Conservation (phyloP, 2,888 invertebrate species). For the Crematogaster levior region DNA sequence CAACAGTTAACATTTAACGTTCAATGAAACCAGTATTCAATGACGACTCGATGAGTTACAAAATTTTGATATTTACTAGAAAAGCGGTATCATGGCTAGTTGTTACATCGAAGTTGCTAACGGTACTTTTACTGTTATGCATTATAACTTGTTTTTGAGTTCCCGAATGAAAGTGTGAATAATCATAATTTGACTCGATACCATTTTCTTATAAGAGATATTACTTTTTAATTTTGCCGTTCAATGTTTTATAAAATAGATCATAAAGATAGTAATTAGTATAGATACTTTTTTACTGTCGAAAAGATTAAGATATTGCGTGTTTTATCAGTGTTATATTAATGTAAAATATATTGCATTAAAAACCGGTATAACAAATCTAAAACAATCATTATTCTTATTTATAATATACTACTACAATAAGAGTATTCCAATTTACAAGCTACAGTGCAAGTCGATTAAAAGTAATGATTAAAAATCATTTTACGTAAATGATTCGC, state of each 20-base stretch:
- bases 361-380: not conserved
- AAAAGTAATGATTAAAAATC: slow-evolving; percentile 19
- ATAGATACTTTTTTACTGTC: too few relatives aligned
- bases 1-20: not conserved
- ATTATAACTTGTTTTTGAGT: not conserved
- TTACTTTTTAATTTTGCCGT: too few relatives aligned
- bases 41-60: too few relatives aligned
- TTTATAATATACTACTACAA: slow-evolving; percentile 19
- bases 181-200: too few relatives aligned
- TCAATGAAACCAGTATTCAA: not conserved
- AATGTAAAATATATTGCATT: not conserved
- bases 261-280: too few relatives aligned
- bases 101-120: not conserved
- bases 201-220: too few relatives aligned
- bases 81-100: not conserved
- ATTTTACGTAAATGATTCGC: slow-evolving; percentile 29
- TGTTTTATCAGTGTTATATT: too few relatives aligned
- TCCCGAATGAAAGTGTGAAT: not conserved
- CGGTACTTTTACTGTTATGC: not conserved
- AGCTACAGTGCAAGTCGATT: not conserved
- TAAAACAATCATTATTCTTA: slow-evolving; percentile 42
- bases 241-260: too few relatives aligned
- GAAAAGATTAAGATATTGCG: too few relatives aligned
- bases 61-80: not conserved
- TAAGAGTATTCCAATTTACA: slow-evolving; percentile 27